A percentile compares a stretch with the other conserved stretches of the same genome.
These are phyloP conservation scores for Yponomeuta evonymella DNA, from an alignment of 2,888 invertebrate genomes.

Conservation along the genomic window DNA sequence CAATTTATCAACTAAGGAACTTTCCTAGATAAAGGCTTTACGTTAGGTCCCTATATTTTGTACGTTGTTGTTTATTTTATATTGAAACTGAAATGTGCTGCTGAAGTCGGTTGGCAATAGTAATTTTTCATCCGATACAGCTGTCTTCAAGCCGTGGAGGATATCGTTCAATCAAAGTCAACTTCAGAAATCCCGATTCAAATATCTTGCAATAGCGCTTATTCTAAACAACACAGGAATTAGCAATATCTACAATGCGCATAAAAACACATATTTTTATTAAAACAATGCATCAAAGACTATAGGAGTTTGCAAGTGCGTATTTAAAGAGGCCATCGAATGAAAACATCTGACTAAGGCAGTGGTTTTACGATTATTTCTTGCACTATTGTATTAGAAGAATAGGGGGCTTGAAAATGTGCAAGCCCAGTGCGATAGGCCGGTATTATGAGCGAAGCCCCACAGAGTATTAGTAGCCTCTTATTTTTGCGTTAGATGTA, in stretches of 20 bases:
- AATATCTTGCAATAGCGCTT: too few species aligned
- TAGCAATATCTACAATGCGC: too few species aligned
- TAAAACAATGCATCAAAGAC: too few species aligned
- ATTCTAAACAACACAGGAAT: too few species aligned
- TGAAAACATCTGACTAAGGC: too few species aligned
- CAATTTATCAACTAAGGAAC: conserved; percentile 2
- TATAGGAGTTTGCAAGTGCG: too few species aligned
- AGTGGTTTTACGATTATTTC: too few species aligned
- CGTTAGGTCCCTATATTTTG: background rate
- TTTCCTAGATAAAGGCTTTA: background rate
- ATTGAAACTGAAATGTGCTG: background rate
- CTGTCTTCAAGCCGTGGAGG: background rate
- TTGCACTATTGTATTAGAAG: too few species aligned
- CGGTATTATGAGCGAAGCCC: background rate
- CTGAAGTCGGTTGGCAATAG: background rate
- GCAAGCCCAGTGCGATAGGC: background rate
- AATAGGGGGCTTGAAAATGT: too few species aligned
- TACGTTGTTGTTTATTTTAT: background rate
- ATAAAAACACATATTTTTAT: too few species aligned
- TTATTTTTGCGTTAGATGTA: background rate
- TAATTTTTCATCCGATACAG: background rate
- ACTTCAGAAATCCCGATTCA: background rate
- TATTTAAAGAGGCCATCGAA: too few species aligned
- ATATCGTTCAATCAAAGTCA: conserved; percentile 4
- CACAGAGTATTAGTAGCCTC: background rate